These are phyloP conservation scores for Pelodytes ibericus DNA, from an alignment of 2,797 vertebrate genomes.

Conservation along the genomic window DNA sequence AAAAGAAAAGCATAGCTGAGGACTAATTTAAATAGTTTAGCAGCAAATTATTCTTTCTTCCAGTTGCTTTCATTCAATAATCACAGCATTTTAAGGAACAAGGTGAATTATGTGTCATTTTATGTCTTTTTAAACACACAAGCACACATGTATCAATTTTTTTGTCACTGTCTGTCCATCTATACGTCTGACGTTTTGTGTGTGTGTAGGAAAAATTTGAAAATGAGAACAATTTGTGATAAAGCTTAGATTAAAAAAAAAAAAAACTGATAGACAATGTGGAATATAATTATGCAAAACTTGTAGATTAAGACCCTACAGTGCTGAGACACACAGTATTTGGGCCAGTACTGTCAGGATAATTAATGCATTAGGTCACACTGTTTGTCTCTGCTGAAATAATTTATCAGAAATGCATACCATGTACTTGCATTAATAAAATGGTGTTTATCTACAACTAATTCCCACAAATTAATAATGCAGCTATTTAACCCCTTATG, in stretches of 20 bases:
- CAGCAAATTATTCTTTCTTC: background rate
- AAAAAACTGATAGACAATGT: conserved; percentile 12
- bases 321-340: conserved; percentile 41
- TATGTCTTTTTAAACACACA: too few relatives aligned
- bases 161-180: too few relatives aligned
- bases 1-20: conserved; percentile 18
- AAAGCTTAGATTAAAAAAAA: background rate
- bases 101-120: too few relatives aligned
- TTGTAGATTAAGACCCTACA: conserved; percentile 32
- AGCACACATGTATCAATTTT: too few relatives aligned
- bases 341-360: conserved; percentile 46
- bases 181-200: too few relatives aligned
- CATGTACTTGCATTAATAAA: conserved; percentile 28
- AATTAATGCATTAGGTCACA: conserved; percentile 41
- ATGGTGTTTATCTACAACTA: background rate
- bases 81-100: too few relatives aligned
- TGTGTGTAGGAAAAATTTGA: too few relatives aligned
- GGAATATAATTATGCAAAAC: conserved; percentile 23
- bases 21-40: conserved; percentile 21
- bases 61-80: conserved; percentile 13
- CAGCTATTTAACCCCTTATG: too few relatives aligned
- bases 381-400: conserved; percentile 29
- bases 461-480: too few relatives aligned
- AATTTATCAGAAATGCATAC: conserved; percentile 33
- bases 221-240: too few relatives aligned